Base-by-base conservation (phyloP, 2,113 vertebrate genomes). In the Dendrocopos noguchii region DNA sequence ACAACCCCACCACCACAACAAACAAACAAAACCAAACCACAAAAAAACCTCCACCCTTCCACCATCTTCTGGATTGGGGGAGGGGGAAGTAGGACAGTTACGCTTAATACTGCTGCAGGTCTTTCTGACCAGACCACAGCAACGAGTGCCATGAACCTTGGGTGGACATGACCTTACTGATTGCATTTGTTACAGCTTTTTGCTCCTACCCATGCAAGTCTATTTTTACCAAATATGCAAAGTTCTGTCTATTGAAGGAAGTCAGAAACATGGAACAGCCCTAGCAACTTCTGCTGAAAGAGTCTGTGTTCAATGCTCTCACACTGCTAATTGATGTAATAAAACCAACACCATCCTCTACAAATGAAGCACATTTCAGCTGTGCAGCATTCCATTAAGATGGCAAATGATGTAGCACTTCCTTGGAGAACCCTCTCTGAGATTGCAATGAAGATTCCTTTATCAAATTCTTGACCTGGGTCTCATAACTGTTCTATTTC, bases 81-180 rank as follows among this genome's bases (percentile, higher is more conserved):
- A 10, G 39, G 39, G 10, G 10, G 39, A 39, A 39, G 10, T 24
- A 22, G 50, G 50, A 52, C 21, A 24, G 10, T 66, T 55, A 13
- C 50, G 47, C 8, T 25, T 47, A 44, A 3, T 3, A 5, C 18
- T 44, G 80, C 29, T 31, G 53, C 39, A 5, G 59, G 59, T 11
- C 55, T 56, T 66, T 24, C 59, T 53, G 47, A 57, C 28, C 28
- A 47, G 61, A 12, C 9, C 25, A 4, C 34, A 46, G 64, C 2
- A 2, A 0, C 10, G 31, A n/a, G 22, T 42, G 70, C 36, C 22
- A 9, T 1, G 3, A 24, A 12, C 21, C 4, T 18, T 0, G 1
- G 28, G n/a, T 90, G 70, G 57, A 57, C 21, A 17, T 29, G 22
- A 39, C 66, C 6, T 36, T 47, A 12, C 28, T 22, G 20, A 15